These are phyloP conservation scores for Pristionchus fissidentatus DNA, from an alignment of 2,888 invertebrate species.

Conservation along the genomic window DNA sequence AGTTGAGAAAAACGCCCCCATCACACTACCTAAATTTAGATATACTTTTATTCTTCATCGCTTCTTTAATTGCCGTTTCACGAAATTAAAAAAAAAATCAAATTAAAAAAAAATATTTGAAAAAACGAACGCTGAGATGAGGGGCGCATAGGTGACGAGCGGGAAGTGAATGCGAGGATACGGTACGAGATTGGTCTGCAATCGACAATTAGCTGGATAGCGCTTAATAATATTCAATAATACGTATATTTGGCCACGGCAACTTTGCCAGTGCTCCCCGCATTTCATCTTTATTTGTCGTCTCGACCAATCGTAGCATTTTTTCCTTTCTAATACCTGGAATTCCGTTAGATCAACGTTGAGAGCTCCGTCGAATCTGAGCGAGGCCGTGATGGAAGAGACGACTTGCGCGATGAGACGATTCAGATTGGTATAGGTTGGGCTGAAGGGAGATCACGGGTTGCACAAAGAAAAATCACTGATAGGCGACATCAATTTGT, in stretches of 20 bases:
- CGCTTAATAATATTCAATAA: background rate
- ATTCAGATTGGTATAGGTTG: constrained; percentile 91
- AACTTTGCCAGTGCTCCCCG: no score
- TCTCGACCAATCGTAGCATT: background rate
- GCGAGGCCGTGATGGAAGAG: constrained; percentile 88
- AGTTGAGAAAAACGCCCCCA: no score
- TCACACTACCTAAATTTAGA: background rate
- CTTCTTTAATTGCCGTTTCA: no score
- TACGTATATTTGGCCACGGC: no score
- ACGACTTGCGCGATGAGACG: constrained; percentile 83
- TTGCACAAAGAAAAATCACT: constrained; percentile 33
- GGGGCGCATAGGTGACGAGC: constrained; percentile 80
- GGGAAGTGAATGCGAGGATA: constrained; percentile 94
- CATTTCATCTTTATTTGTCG: background rate
- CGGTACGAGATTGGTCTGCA: constrained; percentile 80
- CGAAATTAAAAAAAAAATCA: no score
- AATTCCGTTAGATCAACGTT: constrained; percentile 90
- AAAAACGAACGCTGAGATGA: constrained; percentile 67
- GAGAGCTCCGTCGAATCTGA: constrained; percentile 89
- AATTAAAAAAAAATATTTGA: background rate
- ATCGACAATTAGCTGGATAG: background rate
- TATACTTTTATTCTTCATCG: no score
- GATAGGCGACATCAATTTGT: constrained; percentile 77
- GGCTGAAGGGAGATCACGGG: constrained; percentile 78
- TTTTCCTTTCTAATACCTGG: constrained; percentile 75